Evolutionary conservation across 2,888 invertebrate genomes (phyloP).

Genomic region (Punctoribates punctum): DNA sequence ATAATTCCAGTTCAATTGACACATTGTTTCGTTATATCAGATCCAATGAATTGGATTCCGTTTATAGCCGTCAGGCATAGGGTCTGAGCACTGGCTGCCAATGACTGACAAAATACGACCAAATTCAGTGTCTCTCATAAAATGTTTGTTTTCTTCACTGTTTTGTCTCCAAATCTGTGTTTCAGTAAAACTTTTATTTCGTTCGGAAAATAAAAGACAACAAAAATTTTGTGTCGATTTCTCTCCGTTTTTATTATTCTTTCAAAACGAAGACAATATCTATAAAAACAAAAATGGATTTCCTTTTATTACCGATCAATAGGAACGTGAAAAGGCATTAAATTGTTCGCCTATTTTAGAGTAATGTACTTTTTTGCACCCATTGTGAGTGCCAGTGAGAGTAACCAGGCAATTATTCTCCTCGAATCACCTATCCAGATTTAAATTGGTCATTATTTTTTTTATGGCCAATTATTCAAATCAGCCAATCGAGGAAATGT

Average conservation of each 20-base stretch:
- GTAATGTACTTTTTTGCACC: neutral
- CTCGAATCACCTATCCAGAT: no score
- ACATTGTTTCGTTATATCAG: conserved; percentile 17
- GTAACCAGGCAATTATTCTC: no score
- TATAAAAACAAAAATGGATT: neutral
- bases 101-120: neutral
- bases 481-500: no score
- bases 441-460: no score
- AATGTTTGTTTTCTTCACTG: neutral
- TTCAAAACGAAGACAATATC: neutral
- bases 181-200: neutral
- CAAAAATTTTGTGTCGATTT: neutral
- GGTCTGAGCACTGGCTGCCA: neutral
- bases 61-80: neutral
- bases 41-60: neutral
- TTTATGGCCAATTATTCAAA: no score
- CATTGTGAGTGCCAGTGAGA: no score
- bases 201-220: no score
- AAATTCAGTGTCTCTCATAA: neutral
- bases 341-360: neutral
- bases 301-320: neutral
- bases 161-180: neutral
- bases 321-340: neutral
- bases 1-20: conserved; percentile 25
- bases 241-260: neutral